Base-by-base conservation (phyloP, 2,888 invertebrate species). In the Pediacus dermestoides region DNA sequence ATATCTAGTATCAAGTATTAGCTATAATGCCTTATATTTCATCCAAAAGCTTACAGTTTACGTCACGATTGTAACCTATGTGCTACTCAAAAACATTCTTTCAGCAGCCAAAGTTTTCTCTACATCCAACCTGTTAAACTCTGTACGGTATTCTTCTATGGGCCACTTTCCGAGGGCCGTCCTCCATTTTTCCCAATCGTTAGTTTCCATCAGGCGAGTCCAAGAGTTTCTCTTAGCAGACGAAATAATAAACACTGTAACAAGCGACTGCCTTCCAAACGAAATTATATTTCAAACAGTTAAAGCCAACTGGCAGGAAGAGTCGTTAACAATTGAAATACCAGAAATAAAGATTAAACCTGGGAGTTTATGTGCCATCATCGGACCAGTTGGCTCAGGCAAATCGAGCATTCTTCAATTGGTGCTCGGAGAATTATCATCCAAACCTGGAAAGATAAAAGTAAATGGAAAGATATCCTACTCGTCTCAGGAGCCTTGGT, bases 181-280 rank as follows among this genome's bases (percentile, higher is more conserved):
- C 4, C 15, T 31, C 6, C 3, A 3, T 7, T 16, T 31, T 7
- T 9, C 31, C 3, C 3, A 31, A 11, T 8, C 4, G 8, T 3
- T 15, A 8, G 4, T 16, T 9, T 2, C 31, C 3, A 16, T 31
- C 7, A 16, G 16, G 16, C 13, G 31, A 14, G 16, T 31, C 4
- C 7, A 31, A 16, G 16, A 31, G 3, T 31, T 31, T 31, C 16
- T 31, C 16, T 16, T 31, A 14, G n/a, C 9, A 3, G 15, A 31
- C 3, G 31, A 31, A 31, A 16, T 26, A 7, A n/a, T 4, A 4
- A n/a, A 26, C 9, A n/a, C n/a, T n/a, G n/a, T n/a, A n/a, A n/a
- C n/a, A n/a, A n/a, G n/a, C n/a, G n/a, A n/a, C n/a, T n/a, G n/a
- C n/a, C n/a, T n/a, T n/a, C n/a, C n/a, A n/a, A 23, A 7, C 23